Base-by-base conservation (phyloP, 2,888 invertebrate genomes). In the Ernsta delagoae region DNA sequence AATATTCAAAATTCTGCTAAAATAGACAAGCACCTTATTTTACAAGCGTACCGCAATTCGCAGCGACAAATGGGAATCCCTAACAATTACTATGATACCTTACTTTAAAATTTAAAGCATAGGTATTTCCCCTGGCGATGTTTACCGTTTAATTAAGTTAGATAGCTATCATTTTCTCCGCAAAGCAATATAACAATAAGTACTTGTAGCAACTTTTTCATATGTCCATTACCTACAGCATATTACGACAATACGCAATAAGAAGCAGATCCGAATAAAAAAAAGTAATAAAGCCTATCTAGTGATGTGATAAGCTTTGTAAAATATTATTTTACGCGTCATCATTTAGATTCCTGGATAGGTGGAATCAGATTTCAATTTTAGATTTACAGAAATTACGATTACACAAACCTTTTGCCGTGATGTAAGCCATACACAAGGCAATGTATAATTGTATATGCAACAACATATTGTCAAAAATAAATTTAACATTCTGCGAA, bases 101-200 rank as follows among this genome's bases (percentile, higher is more conserved):
- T 12, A 48, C 5, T 48, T 48, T 48, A 48, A 48, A 48, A 48
- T 48, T 48, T 48, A 0, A 12, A 12, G 45, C n/a, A 12, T n/a
- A 48, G n/a, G n/a, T n/a, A n/a, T 48, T 48, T 48, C 45, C 45
- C 45, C 45, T 5, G 45, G 12, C 45, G 45, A 12, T 6, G n/a
- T 48, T 48, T n/a, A 48, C 45, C 45, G 45, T 50, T 11, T 50
- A 50, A 50, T 50, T 12, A 50, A 50, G 48, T n/a, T 48, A 48
- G 5, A 9, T 6, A 12, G n/a, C 48, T 12, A 48, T 48, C 5
- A 48, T 48, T 48, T 48, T 48, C 5, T 6, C 12, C 48, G n/a
- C n/a, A 6, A 12, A 48, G 48, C 12, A 48, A 48, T 12, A 5
- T 48, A 48, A 12, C 1, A 48, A 48, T 5, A 48, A n/a, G n/a